A percentile compares a stretch with the other conserved stretches of the same genome.
phyloP scores from a whole-genome alignment of 2,797 vertebrate species.

The Acanthopagrus latus region DNA sequence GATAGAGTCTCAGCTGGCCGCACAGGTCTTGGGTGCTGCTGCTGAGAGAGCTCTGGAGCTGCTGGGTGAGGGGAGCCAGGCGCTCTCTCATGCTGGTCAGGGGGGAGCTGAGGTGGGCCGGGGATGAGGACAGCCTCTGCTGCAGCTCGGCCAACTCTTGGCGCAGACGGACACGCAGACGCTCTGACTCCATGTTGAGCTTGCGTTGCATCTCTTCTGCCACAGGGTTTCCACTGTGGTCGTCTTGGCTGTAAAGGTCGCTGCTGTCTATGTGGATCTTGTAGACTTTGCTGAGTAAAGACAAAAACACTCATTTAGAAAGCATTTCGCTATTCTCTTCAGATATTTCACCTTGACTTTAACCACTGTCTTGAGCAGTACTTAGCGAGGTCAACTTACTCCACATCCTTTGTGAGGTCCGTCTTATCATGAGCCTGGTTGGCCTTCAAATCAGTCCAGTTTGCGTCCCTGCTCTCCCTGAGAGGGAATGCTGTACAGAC shows the following conservation, averaged over 20 bases:
- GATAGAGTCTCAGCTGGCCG: constrained; percentile 73
- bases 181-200: constrained; percentile 81
- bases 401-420: constrained; percentile 66
- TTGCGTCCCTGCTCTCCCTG: constrained; percentile 63
- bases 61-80: constrained; percentile 77
- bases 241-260: constrained; percentile 72
- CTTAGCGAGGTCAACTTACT: constrained; percentile 74
- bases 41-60: constrained; percentile 80
- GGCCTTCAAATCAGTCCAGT: constrained; percentile 61
- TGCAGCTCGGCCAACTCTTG: constrained; percentile 84
- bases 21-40: constrained; percentile 81
- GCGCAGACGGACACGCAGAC: constrained; percentile 78
- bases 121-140: constrained; percentile 79
- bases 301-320: constrained; percentile 2
- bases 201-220: constrained; percentile 79
- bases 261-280: constrained; percentile 82
- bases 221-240: constrained; percentile 62
- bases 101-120: constrained; percentile 49
- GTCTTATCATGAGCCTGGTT: constrained; percentile 82
- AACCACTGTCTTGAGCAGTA: no score
- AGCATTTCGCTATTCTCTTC: neutral
- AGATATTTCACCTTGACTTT: neutral
- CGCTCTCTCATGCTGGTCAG: constrained; percentile 75
- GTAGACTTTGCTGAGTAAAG: constrained; percentile 74
- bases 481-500: constrained; percentile 76